phyloP scores from a whole-genome alignment of 2,113 vertebrate species.

The Lutjanus erythropterus region DNA sequence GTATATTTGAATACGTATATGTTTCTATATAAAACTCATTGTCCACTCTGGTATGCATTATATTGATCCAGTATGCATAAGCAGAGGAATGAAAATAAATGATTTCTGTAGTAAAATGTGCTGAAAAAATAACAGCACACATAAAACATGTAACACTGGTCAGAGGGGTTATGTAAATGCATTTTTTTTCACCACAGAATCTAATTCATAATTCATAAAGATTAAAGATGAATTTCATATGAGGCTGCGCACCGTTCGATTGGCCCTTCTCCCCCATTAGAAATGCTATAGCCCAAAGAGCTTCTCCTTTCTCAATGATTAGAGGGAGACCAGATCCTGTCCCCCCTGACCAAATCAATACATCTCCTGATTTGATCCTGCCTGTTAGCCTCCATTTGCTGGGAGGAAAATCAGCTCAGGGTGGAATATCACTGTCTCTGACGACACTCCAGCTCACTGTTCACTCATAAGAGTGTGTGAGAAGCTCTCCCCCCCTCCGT shows the following conservation, averaged over 20 bases:
- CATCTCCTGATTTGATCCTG: conserved; percentile 68
- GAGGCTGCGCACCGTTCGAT: conserved; percentile 62
- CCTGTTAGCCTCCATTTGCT: conserved; percentile 51
- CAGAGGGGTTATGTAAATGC: conserved; percentile 80
- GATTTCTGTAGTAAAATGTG: conserved; percentile 63
- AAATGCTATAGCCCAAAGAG: conserved; percentile 67
- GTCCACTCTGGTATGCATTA: conserved; percentile 6
- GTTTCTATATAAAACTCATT: neutral
- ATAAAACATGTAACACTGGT: conserved; percentile 80
- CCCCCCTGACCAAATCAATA: conserved; percentile 77
- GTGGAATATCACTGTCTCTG: conserved; percentile 45
- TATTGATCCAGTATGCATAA: conserved; percentile 52
- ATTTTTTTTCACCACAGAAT: conserved; percentile 48
- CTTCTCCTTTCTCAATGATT: conserved; percentile 66
- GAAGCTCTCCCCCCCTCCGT: neutral
- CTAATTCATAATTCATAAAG: conserved; percentile 85
- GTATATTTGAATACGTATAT: conserved; percentile 23
- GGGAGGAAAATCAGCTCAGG: conserved; percentile 43
- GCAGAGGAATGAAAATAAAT: conserved; percentile 55
- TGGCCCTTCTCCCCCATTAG: conserved; percentile 50
- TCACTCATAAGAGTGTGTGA: neutral
- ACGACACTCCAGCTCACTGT: neutral
- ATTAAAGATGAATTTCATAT: conserved; percentile 80
- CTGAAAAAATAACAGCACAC: conserved; percentile 40
- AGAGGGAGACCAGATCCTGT: conserved; percentile 66